Evolutionary conservation across 2,797 vertebrate species (phyloP), one percentile per base, ranked within the genome.

Genomic region (Silurus aristotelis): DNA sequence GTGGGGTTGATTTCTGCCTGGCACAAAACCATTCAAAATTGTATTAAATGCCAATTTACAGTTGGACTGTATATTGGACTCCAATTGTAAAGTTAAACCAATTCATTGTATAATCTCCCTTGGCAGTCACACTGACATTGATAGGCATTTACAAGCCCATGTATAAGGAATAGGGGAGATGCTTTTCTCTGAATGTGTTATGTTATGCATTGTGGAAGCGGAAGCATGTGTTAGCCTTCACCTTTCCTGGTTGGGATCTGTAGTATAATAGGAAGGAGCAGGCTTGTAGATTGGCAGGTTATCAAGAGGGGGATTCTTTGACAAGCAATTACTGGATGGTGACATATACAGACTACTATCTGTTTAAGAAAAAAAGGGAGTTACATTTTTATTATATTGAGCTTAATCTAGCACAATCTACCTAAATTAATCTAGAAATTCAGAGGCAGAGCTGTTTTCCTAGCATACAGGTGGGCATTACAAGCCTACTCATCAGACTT

Each of bases 401-500:
- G 13, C 15, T 76, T 76, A 27, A 27, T 27, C 15, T 19, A 56
- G 15, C n/a, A 56, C 48, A 52, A 52, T 10, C 48, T 52, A 52
- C 6, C 8, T 52, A 52, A 10, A 31, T 31, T 75, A 55, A 25
- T 55, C 7, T 19, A 56, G 15, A 13, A 56, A 25, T 27, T 56
- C 52, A 76, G 52, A 76, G 52, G 7, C 73, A 76, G 25, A 27
- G 72, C 72, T 56, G 72, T 48, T 6, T 75, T 76, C 55, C 52
- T 31, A 10, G 2, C 6, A 15, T 76, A 56, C 27, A 43, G 70
- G 2, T 27, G 14, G 52, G 17, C 25, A 56, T 14, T 27, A 76
- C 55, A 70, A 76, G 14, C n/a, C 14, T 52, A 25, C 48, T 52
- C 48, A 52, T 52, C 22, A 52, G 71, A 73, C 71, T 27, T 55